These are phyloP conservation scores for Oscheius sp. DNA, from an alignment of 2,888 invertebrate species.

Conservation along the genomic window DNA sequence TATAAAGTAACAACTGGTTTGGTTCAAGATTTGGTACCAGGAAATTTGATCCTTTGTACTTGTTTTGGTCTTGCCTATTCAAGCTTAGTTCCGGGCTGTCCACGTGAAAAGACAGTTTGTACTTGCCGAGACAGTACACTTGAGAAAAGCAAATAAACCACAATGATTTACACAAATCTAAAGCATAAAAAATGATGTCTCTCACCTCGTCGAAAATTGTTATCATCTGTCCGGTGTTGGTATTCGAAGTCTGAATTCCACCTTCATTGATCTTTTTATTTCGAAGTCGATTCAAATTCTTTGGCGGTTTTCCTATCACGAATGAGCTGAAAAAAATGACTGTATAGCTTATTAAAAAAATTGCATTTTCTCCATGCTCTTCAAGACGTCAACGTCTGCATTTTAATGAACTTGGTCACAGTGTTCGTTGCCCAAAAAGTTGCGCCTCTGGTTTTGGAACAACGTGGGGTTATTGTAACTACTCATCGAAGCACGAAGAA, in stretches of 20 bases:
- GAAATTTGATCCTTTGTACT: too few relatives aligned
- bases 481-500: too few relatives aligned
- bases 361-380: too few relatives aligned
- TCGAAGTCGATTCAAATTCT: conserved; percentile 35
- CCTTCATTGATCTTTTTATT: conserved; percentile 31
- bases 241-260: conserved; percentile 19
- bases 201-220: conserved; percentile 21
- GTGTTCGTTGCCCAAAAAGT: too few relatives aligned
- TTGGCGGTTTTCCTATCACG: conserved; percentile 34
- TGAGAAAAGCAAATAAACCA: conserved; percentile 16
- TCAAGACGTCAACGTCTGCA: too few relatives aligned
- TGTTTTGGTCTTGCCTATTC: too few relatives aligned
- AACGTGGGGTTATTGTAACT: too few relatives aligned
- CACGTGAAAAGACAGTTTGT: conserved; percentile 20
- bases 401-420: too few relatives aligned
- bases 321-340: conserved; percentile 4
- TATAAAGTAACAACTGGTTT: too few relatives aligned
- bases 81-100: not conserved
- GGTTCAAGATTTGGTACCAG: too few relatives aligned
- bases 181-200: not conserved
- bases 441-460: too few relatives aligned
- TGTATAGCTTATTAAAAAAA: too few relatives aligned
- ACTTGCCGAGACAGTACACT: conserved; percentile 25
- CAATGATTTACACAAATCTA: conserved; percentile 2
- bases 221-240: conserved; percentile 28